Evolutionary conservation across 2,888 invertebrate genomes (phyloP).

Genomic region (Marasmarcha lunaedactyla): DNA sequence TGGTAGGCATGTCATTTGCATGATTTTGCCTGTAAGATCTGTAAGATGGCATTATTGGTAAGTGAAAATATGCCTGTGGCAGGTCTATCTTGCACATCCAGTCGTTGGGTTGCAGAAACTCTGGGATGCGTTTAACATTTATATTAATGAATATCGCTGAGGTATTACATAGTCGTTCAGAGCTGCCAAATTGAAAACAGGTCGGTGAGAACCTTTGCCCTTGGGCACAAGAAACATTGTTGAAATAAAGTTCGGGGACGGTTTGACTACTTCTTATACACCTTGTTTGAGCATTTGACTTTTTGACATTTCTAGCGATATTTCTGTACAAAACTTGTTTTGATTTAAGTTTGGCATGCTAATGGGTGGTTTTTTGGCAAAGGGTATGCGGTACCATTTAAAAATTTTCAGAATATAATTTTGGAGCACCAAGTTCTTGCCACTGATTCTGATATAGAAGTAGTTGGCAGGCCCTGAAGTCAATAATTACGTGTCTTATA

Average conservation of each 20-base stretch:
- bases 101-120: constrained; percentile 1
- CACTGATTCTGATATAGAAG: no score
- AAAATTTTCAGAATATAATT: neutral
- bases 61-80: neutral
- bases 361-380: neutral
- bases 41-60: no score
- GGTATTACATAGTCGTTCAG: neutral
- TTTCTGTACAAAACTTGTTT: neutral
- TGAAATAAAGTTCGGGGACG: constrained; percentile 1
- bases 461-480: no score
- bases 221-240: constrained; percentile 1
- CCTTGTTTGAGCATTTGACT: neutral
- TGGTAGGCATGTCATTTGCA: no score
- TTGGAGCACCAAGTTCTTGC: no score
- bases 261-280: no score
- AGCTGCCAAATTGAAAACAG: constrained; percentile 1
- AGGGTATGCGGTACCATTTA: neutral
- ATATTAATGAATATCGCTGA: neutral
- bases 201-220: neutral
- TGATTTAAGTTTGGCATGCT: neutral
- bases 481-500: no score
- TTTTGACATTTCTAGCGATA: neutral
- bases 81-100: constrained; percentile 2
- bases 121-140: neutral
- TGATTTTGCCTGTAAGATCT: no score